Evolutionary conservation across 2,113 vertebrate species (phyloP).

Genomic region (Scomber japonicus): DNA sequence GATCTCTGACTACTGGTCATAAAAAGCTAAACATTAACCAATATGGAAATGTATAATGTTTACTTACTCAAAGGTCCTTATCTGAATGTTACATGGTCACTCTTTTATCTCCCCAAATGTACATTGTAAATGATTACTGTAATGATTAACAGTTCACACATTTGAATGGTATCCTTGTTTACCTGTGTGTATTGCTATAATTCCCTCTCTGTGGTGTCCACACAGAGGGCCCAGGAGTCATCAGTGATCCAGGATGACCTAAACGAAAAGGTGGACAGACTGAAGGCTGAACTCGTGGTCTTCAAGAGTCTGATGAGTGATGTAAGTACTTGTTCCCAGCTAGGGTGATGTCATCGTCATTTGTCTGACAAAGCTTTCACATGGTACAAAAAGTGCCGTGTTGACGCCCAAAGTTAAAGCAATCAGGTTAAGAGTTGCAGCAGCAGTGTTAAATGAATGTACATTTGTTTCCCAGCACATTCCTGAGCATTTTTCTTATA

Average conservation of each 20-base stretch:
- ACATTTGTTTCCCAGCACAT: constrained; percentile 2
- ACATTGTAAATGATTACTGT: not conserved
- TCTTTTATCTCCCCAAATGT: not conserved
- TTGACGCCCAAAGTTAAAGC: constrained; percentile 1
- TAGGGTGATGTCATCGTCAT: constrained; percentile 1
- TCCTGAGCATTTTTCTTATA: not conserved
- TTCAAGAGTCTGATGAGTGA: constrained; percentile 99
- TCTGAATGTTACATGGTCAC: not conserved
- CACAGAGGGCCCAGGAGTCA: constrained; percentile 90
- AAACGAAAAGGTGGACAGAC: constrained; percentile 93
- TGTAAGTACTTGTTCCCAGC: constrained; percentile 87
- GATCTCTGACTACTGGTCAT: not conserved
- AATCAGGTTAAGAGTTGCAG: not conserved
- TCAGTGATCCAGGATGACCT: constrained; percentile 92
- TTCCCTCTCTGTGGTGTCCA: constrained; percentile 8
- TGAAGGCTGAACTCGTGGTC: constrained; percentile 97
- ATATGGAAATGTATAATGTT: not conserved
- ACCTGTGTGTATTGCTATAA: constrained; percentile 1
- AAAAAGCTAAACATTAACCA: constrained; percentile 19
- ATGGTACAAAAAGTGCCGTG: not conserved
- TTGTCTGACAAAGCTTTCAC: constrained; percentile 20
- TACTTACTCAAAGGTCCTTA: constrained; percentile 13
- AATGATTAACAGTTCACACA: not conserved
- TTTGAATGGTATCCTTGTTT: not conserved
- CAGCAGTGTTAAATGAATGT: constrained; percentile 2